Evolutionary conservation across 1,140 invertebrate genomes (phyloP).

Genomic region (Spodoptera frugiperda): DNA sequence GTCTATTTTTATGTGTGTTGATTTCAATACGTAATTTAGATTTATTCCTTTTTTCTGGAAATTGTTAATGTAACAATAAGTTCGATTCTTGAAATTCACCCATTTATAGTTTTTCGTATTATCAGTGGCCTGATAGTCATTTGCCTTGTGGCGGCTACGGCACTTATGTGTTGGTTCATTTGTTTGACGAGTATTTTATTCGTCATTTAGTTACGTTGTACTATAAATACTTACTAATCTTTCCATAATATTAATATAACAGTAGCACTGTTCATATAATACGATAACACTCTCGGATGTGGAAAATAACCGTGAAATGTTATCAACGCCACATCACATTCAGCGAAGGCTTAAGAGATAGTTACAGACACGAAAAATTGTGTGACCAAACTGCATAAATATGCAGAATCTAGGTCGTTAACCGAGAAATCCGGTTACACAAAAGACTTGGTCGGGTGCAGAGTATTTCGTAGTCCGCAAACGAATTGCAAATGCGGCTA

Average conservation of each 20-base stretch:
- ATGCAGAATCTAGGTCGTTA: constrained; percentile 73
- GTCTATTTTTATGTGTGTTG: neutral
- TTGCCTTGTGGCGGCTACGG: too few species aligned
- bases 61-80: neutral
- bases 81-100: too few species aligned
- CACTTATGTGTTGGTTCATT: too few species aligned
- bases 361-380: constrained; percentile 59
- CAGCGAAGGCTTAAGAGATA: constrained; percentile 39
- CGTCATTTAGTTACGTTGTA: too few species aligned
- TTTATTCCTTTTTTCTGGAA: neutral
- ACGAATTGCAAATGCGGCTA: constrained; percentile 78
- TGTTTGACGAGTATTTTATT: too few species aligned
- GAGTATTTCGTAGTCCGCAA: constrained; percentile 78
- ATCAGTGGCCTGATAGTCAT: too few species aligned
- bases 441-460: constrained; percentile 70
- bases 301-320: constrained; percentile 6
- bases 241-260: too few species aligned
- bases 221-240: too few species aligned
- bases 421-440: constrained; percentile 68
- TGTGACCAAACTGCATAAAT: constrained; percentile 70
- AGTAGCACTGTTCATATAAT: too few species aligned
- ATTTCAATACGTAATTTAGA: neutral
- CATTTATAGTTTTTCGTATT: too few species aligned
- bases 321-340: constrained; percentile 23
- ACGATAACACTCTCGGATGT: too few species aligned